phyloP scores from a whole-genome alignment of 2,797 vertebrate species.

The Falco novaeseelandiae region DNA sequence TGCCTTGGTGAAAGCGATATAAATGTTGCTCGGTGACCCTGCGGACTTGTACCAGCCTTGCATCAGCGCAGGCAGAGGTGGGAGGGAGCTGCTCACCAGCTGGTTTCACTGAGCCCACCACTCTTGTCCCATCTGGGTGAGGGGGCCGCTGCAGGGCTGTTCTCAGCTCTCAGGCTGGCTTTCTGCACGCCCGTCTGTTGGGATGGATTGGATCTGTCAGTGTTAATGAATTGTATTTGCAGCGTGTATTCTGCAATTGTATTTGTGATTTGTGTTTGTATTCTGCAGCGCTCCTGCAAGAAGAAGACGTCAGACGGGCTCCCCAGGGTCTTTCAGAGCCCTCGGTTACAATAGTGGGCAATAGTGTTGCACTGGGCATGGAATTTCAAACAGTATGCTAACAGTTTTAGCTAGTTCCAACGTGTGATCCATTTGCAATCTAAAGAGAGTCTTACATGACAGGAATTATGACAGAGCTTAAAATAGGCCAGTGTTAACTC shows the following conservation, averaged over 20 bases:
- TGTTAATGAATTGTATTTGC: background rate
- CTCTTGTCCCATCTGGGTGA: background rate
- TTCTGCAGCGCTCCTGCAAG: background rate
- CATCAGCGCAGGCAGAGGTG: background rate
- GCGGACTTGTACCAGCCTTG: background rate
- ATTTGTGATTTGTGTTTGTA: no score
- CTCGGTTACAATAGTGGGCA: accelerated
- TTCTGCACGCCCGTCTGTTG: background rate
- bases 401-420: background rate
- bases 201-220: background rate
- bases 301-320: background rate
- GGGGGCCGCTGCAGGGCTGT: background rate
- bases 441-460: background rate
- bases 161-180: background rate
- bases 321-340: background rate
- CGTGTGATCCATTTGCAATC: background rate
- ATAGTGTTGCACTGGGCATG: background rate
- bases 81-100: background rate
- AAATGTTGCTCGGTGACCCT: accelerated
- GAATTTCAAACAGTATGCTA: background rate
- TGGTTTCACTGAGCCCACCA: accelerated
- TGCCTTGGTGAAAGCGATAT: background rate
- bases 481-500: background rate
- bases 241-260: no score
- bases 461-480: background rate